phyloP scores from a whole-genome alignment of 2,888 invertebrate genomes.

The Lysandra bellargus region DNA sequence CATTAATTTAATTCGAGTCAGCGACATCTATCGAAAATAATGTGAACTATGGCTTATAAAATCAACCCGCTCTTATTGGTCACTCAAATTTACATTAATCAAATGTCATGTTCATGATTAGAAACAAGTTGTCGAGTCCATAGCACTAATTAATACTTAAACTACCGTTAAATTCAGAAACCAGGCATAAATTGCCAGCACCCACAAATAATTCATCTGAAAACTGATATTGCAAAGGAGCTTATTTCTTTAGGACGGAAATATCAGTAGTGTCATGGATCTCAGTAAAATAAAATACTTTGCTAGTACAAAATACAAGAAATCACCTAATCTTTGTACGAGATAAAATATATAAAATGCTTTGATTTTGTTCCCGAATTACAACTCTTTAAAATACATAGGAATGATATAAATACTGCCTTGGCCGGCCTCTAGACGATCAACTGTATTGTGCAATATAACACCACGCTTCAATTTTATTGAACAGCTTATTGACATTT shows the following conservation, averaged over 20 bases:
- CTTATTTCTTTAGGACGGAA: neutral
- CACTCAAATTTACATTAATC: no score
- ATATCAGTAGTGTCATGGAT: constrained; percentile 7
- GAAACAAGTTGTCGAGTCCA: no score
- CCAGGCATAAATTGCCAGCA: neutral
- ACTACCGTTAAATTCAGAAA: neutral
- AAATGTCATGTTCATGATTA: no score
- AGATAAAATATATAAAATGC: neutral
- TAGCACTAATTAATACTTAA: no score
- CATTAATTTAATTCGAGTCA: no score
- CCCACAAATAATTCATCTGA: neutral
- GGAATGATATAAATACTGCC: neutral
- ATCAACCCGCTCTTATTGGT: no score
- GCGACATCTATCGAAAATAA: no score
- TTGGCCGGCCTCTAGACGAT: no score
- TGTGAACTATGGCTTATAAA: no score
- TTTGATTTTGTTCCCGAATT: constrained; percentile 13
- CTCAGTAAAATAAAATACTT: neutral
- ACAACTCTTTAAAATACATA: neutral
- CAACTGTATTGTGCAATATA: no score
- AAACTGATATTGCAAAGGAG: neutral
- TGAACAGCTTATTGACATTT: no score
- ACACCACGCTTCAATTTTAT: no score
- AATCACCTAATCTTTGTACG: neutral
- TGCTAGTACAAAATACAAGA: neutral